Percentiles rank a stretch among this genome's conserved stretches.
Evolutionary conservation across 2,113 vertebrate species (phyloP).

Genomic region (Zapornia atra): DNA sequence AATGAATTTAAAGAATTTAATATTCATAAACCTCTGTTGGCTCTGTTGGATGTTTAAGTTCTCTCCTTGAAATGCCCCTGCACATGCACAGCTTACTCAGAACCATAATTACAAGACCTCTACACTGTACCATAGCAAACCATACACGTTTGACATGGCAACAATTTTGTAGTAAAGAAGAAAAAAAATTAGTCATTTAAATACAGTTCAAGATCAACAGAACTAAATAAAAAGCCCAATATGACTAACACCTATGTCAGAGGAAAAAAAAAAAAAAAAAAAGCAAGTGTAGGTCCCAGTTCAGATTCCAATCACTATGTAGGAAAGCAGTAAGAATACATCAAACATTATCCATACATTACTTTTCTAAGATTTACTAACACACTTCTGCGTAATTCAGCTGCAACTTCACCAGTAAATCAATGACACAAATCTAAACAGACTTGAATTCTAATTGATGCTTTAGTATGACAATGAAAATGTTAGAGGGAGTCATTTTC

Average conservation of each 20-base stretch:
- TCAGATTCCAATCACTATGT: background rate
- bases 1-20: background rate
- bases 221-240: background rate
- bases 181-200: background rate
- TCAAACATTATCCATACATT: background rate
- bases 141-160: background rate
- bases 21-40: background rate
- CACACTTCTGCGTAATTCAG: background rate
- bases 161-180: no score
- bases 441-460: background rate
- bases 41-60: background rate
- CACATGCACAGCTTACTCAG: background rate
- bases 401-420: background rate
- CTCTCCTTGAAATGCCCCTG: background rate
- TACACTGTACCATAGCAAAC: background rate
- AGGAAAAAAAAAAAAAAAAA: background rate
- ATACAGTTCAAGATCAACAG: background rate
- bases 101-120: background rate
- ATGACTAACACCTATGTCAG: background rate
- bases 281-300: background rate
- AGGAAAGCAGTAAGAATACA: background rate
- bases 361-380: background rate
- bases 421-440: background rate
- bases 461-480: background rate
- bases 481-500: background rate